Percentiles rank a stretch among this genome's conserved stretches.
phyloP scores from a whole-genome alignment of 2,888 invertebrate species.

The Clunio marinus region DNA sequence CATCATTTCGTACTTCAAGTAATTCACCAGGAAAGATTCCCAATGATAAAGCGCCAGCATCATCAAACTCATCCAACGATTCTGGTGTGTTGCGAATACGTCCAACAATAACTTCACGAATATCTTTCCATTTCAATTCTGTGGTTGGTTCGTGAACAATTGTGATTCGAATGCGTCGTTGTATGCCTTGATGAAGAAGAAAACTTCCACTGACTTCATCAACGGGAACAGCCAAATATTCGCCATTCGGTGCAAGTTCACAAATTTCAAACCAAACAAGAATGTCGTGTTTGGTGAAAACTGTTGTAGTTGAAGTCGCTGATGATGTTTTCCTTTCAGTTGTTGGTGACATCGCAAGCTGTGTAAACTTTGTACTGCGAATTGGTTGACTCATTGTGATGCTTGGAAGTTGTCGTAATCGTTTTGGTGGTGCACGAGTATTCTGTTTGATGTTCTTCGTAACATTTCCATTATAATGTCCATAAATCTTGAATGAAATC shows the following conservation, averaged over 20 bases:
- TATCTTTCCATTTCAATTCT: conserved; percentile 93
- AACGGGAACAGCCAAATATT: conserved; percentile 92
- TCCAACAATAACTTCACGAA: conserved; percentile 90
- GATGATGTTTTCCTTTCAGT: conserved; percentile 31
- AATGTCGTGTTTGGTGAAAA: conserved; percentile 82
- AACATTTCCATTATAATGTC: conserved; percentile 70
- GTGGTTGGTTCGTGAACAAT: conserved; percentile 92
- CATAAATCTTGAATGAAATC: conserved; percentile 96
- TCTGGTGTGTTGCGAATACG: conserved; percentile 88
- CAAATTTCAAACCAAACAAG: conserved; percentile 99
- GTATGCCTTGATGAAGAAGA: conserved; percentile 98
- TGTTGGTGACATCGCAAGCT: conserved; percentile 54
- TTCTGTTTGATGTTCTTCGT: conserved; percentile 67
- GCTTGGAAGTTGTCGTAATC: conserved; percentile 84
- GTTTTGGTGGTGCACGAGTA: conserved; percentile 73
- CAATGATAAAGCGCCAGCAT: conserved; percentile 89
- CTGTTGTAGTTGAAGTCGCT: conserved; percentile 61
- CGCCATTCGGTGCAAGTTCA: conserved; percentile 90
- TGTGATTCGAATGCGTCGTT: conserved; percentile 94
- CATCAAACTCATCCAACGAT: conserved; percentile 76
- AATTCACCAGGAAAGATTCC: conserved; percentile 96
- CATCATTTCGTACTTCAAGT: conserved; percentile 84
- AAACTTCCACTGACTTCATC: conserved; percentile 96
- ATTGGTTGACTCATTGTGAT: conserved; percentile 98
- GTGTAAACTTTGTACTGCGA: conserved; percentile 89